Percentiles rank a stretch among this genome's conserved stretches.
Conservation (phyloP, 2,797 vertebrate genomes). For the Tapirus indicus region DNA sequence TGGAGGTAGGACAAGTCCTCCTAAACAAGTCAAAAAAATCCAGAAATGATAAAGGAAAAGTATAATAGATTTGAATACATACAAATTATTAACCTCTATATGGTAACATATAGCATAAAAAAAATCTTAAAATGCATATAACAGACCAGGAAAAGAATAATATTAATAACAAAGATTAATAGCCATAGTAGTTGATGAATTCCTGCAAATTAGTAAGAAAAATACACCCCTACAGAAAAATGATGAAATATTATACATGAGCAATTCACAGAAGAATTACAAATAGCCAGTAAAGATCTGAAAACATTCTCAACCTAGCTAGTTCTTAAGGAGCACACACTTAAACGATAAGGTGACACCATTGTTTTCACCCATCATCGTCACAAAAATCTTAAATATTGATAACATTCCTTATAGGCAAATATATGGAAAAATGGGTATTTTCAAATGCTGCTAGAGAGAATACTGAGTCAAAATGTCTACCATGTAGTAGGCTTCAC, state of each 20-base stretch:
- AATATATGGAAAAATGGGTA: background rate
- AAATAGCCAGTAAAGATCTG: background rate
- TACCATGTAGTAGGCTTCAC: background rate
- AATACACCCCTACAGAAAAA: constrained; percentile 25
- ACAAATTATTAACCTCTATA: background rate
- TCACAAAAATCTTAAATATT: background rate
- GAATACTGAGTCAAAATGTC: background rate
- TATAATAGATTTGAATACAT: background rate
- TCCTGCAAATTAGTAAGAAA: constrained; percentile 25
- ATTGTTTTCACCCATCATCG: background rate
- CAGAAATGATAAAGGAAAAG: background rate
- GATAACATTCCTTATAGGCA: background rate
- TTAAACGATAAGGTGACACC: background rate
- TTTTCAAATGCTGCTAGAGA: background rate
- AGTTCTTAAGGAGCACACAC: background rate
- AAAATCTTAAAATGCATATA: background rate
- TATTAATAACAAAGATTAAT: constrained; percentile 3
- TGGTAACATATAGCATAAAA: background rate
- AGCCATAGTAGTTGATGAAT: background rate
- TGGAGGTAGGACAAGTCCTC: background rate
- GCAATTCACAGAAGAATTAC: constrained; percentile 14
- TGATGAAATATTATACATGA: background rate
- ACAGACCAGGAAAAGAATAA: background rate
- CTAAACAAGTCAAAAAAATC: background rate
- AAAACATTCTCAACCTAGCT: background rate